Evolutionary conservation across 2,888 invertebrate species (phyloP), one percentile per base, ranked within the genome.

Genomic region (Phalangium opilio): DNA sequence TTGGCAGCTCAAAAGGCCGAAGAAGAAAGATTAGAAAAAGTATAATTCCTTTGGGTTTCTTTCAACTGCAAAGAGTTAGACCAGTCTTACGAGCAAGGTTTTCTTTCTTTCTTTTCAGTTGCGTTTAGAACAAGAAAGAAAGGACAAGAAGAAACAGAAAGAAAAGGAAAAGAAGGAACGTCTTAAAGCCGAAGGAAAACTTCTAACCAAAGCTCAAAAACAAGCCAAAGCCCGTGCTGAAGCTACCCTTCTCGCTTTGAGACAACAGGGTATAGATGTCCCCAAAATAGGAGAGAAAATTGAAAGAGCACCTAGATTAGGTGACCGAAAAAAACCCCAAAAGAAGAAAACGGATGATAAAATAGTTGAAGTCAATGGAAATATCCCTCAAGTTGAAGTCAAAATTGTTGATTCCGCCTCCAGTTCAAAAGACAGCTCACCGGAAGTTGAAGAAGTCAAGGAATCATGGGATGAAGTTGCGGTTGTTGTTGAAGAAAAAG

Each of bases 101-200:
- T 54, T 56, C 11, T 11, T 15, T 35, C 4, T 8, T 7, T 7
- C 27, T n/a, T 53, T 59, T 40, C 69, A 77, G 63, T 71, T 76
- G 58, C 67, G 81, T 49, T 67, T 84, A 54, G 93, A 93, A 64
- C 81, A 85, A 60, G 93, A 95, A 64, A 73, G 75, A 53, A 90
- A 83, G 62, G 86, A 85, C 56, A 38, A 78, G 76, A 87, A 82
- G 64, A 95, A 89, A 64, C 81, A 82, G 61, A 86, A 86, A 62
- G 87, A 91, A 68, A 89, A 87, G 62, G 91, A 91, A 63, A 75
- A 84, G 43, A 89, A 86, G 66, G 89, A 89, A 61, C 75, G 87
- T 62, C 72, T 90, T 58, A 95, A 95, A 67, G 86, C 85, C n/a
- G 95, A 95, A 69, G 96, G 96, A 2, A 95, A 90, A 68, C 72